Evolutionary conservation across 2,113 vertebrate genomes (phyloP), one percentile per base, ranked within the genome.

Genomic region (Lanius ludovicianus): DNA sequence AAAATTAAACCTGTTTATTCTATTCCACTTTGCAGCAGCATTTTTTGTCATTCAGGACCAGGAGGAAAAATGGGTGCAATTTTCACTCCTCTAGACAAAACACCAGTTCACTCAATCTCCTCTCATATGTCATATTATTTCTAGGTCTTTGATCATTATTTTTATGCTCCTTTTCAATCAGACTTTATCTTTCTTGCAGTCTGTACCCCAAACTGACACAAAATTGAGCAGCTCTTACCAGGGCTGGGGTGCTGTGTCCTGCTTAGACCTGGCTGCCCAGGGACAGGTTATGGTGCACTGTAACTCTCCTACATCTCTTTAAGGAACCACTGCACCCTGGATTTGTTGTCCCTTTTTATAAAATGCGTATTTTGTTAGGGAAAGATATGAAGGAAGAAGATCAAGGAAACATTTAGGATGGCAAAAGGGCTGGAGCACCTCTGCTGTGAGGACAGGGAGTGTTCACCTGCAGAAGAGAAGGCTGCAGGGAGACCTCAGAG

Each of bases 1-100:
- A 77, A 92, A 84, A 77, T 22, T 30, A 93, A 93, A 62, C 21
- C 33, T 53, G 41, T 57, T 93, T 92, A 95, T 95, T 88, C 79
- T 21, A 28, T 30, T 55, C 33, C n/a, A 41, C 39, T 95, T 59
- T 59, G 42, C 47, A 67, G 71, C 23, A 69, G 21, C 33, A 39
- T 80, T 94, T 86, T 88, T 77, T 53, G 60, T 67, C 28, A 0
- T 41, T 86, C 76, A 88, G n/a, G 57, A 71, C 67, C 70, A 39
- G 63, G 35, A 77, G 44, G 39, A 84, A 93, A 94, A 89, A 86
- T 6, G 15, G 83, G 10, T 62, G 27, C 60, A 78, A 90, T 95
- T 93, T 88, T 67, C 76, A 65, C 33, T 88, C 86, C 31, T 70
- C 60, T 73, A 92, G 90, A 70, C 9, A 8, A 50, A 92, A 80